Percentiles rank a stretch among this genome's conserved stretches.
Evolutionary conservation across 1,140 invertebrate genomes (phyloP).

Genomic region (Cydia fagiglandana): DNA sequence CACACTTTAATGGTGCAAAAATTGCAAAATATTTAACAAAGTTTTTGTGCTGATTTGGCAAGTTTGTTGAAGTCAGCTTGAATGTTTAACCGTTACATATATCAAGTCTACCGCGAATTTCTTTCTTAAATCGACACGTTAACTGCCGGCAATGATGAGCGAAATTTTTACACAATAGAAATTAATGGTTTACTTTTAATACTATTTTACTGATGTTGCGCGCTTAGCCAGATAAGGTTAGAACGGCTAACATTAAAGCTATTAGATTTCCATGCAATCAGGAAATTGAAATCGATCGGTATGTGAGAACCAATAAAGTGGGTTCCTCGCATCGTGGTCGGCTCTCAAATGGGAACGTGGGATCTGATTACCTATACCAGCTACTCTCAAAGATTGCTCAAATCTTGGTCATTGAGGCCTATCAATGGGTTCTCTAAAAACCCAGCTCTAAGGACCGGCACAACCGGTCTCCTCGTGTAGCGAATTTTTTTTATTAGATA

Average conservation of each 20-base stretch:
- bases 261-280: conserved; percentile 7
- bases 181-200: background rate
- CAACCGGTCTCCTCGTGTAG: background rate
- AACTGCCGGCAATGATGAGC: too few relatives aligned
- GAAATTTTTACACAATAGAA: too few relatives aligned
- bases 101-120: too few relatives aligned
- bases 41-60: too few relatives aligned
- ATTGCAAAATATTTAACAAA: background rate
- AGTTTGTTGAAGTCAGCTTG: too few relatives aligned
- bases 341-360: background rate
- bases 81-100: too few relatives aligned
- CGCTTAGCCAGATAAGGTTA: background rate
- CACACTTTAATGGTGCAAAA: background rate
- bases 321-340: conserved; percentile 20
- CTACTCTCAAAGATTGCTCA: background rate
- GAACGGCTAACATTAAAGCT: background rate
- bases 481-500: too few relatives aligned
- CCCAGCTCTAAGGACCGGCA: too few relatives aligned
- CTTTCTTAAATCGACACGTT: too few relatives aligned
- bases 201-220: background rate
- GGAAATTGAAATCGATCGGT: conserved; percentile 17
- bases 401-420: background rate
- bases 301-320: conserved; percentile 21
- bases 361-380: background rate
- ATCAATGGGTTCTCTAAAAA: background rate